phyloP scores from a whole-genome alignment of 1,140 invertebrate species.

The Globodera ellingtonae region DNA sequence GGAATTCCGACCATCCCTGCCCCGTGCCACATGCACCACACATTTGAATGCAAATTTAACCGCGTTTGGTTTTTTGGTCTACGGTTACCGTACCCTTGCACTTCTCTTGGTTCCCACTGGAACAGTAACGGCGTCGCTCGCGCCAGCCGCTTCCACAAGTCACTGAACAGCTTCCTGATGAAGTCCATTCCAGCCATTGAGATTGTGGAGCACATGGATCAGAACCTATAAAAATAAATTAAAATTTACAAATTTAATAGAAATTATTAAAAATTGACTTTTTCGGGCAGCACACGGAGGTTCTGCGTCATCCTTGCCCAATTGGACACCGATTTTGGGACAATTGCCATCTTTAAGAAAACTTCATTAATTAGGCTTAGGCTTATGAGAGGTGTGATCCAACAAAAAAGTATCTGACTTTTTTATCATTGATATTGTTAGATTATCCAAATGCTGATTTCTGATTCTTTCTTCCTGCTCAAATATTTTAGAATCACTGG shows the following conservation, averaged over 20 bases:
- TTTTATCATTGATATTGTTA: too few species aligned
- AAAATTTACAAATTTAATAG: too few species aligned
- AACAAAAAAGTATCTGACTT: too few species aligned
- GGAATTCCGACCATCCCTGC: too few species aligned
- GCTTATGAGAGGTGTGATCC: too few species aligned
- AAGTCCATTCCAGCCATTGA: slow-evolving; percentile 28
- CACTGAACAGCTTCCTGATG: slow-evolving; percentile 9
- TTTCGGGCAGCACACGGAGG: slow-evolving; percentile 21
- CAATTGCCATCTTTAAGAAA: background rate
- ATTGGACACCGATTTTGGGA: background rate
- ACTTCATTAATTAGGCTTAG: too few species aligned
- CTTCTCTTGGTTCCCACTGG: slow-evolving; percentile 14
- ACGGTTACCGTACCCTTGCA: slow-evolving; percentile 15
- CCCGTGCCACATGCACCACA: too few species aligned
- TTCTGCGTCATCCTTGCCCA: background rate
- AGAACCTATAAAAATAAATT: background rate
- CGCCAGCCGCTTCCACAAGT: slow-evolving; percentile 14
- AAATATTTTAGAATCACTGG: too few species aligned
- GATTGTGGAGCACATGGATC: slow-evolving; percentile 24
- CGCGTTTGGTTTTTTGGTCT: too few species aligned
- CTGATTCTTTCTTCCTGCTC: too few species aligned
- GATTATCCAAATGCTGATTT: too few species aligned
- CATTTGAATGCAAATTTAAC: too few species aligned
- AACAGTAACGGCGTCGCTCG: slow-evolving; percentile 18
- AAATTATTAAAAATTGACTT: background rate